Conservation (phyloP, 2,888 invertebrate species). For the Tipula unca region DNA sequence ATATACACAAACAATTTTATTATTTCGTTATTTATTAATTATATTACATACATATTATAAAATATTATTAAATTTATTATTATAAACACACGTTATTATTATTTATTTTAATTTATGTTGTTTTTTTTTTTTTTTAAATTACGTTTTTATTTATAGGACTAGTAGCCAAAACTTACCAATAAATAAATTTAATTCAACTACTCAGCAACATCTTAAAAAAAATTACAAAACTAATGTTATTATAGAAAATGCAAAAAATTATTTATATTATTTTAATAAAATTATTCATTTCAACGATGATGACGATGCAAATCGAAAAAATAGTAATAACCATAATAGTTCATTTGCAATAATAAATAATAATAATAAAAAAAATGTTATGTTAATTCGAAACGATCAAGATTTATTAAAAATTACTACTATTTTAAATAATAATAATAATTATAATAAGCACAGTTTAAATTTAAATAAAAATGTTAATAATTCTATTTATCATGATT, state of each 20-base stretch:
- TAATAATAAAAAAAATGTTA: background rate
- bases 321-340: background rate
- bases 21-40: background rate
- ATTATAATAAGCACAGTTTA: background rate
- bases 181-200: slow-evolving; percentile 14
- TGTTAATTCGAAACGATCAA: background rate
- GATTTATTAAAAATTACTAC: background rate
- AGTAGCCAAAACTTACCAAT: background rate
- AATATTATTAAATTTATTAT: too few relatives aligned
- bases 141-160: slow-evolving; percentile 9
- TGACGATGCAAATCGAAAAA: too few relatives aligned
- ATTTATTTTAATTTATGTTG: slow-evolving; percentile 1
- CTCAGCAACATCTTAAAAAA: background rate
- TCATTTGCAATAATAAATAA: background rate
- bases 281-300: background rate
- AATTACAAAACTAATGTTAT: too few relatives aligned
- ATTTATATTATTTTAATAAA: background rate
- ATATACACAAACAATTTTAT: background rate
- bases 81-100: background rate
- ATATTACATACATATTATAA: background rate
- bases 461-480: background rate
- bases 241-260: too few relatives aligned
- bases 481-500: background rate
- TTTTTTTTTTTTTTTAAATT: background rate
- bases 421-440: background rate